Conservation (phyloP, 2,888 invertebrate species). For the Caenorhabditis uteleia region DNA sequence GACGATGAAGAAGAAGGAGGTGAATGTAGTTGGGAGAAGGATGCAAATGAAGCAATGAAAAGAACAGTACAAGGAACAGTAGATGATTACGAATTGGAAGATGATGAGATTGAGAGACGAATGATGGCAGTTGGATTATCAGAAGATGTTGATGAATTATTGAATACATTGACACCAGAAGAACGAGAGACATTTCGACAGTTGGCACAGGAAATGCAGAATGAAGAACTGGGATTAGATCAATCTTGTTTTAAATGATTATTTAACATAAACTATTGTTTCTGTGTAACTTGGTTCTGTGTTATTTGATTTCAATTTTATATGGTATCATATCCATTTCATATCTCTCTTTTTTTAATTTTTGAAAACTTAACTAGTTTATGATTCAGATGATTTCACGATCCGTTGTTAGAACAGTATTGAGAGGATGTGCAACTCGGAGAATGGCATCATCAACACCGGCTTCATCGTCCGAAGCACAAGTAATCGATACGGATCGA, state of each 20-base stretch:
- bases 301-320: not conserved
- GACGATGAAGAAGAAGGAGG: constrained; percentile 47
- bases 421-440: not conserved
- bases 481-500: constrained; percentile 27
- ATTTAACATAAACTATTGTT: not conserved
- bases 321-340: not conserved
- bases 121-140: constrained; percentile 42
- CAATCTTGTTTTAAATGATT: constrained; percentile 20
- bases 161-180: constrained; percentile 44
- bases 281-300: not conserved
- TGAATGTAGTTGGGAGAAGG: constrained; percentile 13
- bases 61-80: constrained; percentile 42
- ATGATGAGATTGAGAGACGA: constrained; percentile 40
- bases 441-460: not conserved
- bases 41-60: constrained; percentile 40
- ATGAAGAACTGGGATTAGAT: constrained; percentile 18
- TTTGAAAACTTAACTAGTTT: not conserved
- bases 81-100: constrained; percentile 49
- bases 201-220: constrained; percentile 47
- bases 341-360: constrained; percentile 1
- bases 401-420: not conserved
- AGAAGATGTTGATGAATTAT: constrained; percentile 44
- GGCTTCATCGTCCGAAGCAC: constrained; percentile 14
- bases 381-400: not conserved
- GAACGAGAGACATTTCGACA: constrained; percentile 46